Evolutionary conservation across 2,888 invertebrate species (phyloP), one percentile per base, ranked within the genome.

Genomic region (Oasisia sp.): DNA sequence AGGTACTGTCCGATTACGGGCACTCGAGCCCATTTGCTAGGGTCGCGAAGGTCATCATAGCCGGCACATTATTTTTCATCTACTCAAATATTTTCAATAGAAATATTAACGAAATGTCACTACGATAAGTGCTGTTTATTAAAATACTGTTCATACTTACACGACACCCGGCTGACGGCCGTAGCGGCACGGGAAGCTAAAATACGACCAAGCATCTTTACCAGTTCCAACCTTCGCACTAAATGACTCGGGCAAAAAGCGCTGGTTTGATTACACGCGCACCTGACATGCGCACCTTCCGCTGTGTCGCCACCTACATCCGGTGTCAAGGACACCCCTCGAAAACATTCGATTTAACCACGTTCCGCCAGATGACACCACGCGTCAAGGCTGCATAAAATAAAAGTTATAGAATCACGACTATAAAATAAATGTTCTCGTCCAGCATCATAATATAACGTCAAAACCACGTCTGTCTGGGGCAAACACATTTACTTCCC

Each of bases 211-310:
- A 74, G n/a, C 74, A 74, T 74, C 74, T n/a, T 74, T 74, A 74
- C 74, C 74, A 19, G 74, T 5, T 74, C 74, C 74, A 74, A 74
- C 74, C 74, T 74, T 74, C 74, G 74, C 74, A 74, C 74, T 27
- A 74, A 74, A 74, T 74, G 74, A 74, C 74, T 27, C 74, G 74
- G 74, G 27, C 74, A 27, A 74, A 74, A 74, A 74, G 74, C 27
- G 74, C 74, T 74, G 7, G 19, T 74, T 74, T 74, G 50, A 74
- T 74, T 27, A 74, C 27, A 74, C 74, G 74, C 74, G 74, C 74
- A 74, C 74, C 74, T 74, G 74, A 74, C 74, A 74, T n/a, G 74
- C 74, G 74, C 74, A 74, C 74, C 74, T 74, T 74, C 74, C 74
- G 74, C 19, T 27, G 14, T 74, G 27, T 27, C 14, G 74, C n/a